Base-by-base conservation (phyloP, 1,140 invertebrate species). In the Sinella curviseta region DNA sequence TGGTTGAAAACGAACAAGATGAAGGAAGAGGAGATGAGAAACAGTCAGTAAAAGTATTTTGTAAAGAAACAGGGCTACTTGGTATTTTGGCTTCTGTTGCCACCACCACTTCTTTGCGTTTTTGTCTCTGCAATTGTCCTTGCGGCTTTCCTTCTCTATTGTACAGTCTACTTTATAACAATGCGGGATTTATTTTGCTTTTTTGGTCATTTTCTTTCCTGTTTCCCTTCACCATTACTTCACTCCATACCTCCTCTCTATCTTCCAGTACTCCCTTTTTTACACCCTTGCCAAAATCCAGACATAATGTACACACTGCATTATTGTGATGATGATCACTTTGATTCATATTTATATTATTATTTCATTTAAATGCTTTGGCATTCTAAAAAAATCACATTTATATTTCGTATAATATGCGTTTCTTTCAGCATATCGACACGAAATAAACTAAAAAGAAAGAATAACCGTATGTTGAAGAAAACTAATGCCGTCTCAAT, bases 211-310 rank as follows among this genome's bases (percentile, higher is more conserved):
- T 60, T 60, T 60, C 24, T 60, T 26, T 60, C n/a, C 24, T 4
- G 55, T 26, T 24, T 60, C 55, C 24, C 12, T 60, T 60, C 55
- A 17, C 24, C 55, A 60, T 60, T n/a, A n/a, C n/a, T n/a, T 24
- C 24, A 17, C 55, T 48, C 39, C 39, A 17, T 60, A 12, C 55
- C 24, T 60, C 55, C 55, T 60, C 24, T 60, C n/a, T n/a, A 24
- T 60, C 55, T 60, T n/a, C n/a, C n/a, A n/a, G n/a, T n/a, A 17
- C 3, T 14, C 24, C 4, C 55, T 60, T 60, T 48, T 48, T 48
- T 48, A 48, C n/a, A n/a, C n/a, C n/a, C 55, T 60, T 60, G 55
- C 55, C 55, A 60, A 60, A 60, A 60, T 60, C 55, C 55, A 60
- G 55, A 60, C 55, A 26, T 12, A 12, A 17, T 26, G 24, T 24